phyloP scores from a whole-genome alignment of 2,888 invertebrate genomes.

The Ophioninae sp. region DNA sequence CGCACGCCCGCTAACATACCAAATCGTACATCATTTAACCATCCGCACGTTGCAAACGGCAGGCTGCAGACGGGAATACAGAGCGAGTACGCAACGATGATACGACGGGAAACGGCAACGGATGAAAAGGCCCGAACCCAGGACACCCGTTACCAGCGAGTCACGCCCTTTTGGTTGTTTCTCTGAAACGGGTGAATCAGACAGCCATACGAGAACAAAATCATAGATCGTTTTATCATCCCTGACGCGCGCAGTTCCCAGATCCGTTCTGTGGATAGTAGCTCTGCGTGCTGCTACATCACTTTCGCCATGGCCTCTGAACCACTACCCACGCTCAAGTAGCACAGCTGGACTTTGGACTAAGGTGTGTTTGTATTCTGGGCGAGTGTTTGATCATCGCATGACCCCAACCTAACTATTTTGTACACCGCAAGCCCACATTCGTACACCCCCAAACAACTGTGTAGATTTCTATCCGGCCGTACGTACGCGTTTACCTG shows the following conservation, averaged over 20 bases:
- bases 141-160: background rate
- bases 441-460: too few species aligned
- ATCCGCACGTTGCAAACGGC: conserved; percentile 50
- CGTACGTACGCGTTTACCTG: too few species aligned
- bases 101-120: background rate
- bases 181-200: conserved; percentile 31
- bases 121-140: background rate
- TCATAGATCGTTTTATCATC: conserved; percentile 62
- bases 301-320: too few species aligned
- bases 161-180: conserved; percentile 16
- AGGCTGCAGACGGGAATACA: conserved; percentile 28
- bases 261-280: too few species aligned
- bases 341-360: too few species aligned
- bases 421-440: too few species aligned
- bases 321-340: too few species aligned
- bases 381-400: too few species aligned
- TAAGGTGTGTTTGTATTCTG: too few species aligned
- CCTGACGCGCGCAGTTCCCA: conserved; percentile 28
- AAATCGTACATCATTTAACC: conserved; percentile 61
- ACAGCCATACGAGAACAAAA: conserved; percentile 51
- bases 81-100: conserved; percentile 36
- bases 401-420: too few species aligned
- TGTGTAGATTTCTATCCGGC: too few species aligned
- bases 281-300: too few species aligned
- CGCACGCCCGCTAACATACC: conserved; percentile 1